phyloP scores from a whole-genome alignment of 2,113 vertebrate genomes.

The Xiphophorus maculatus region DNA sequence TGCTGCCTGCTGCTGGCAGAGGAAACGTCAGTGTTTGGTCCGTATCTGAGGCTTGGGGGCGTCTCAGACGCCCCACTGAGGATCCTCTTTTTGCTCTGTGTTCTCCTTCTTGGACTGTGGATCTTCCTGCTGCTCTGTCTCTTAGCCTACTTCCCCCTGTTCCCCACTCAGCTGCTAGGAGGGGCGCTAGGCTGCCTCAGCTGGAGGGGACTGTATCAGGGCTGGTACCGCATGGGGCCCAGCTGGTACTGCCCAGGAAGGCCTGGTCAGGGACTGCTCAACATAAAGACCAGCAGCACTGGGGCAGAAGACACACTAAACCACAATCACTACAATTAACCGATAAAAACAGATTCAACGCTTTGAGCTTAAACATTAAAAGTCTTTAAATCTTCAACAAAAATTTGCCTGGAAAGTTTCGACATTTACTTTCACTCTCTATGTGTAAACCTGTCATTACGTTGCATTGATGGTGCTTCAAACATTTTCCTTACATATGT shows the following conservation, averaged over 20 bases:
- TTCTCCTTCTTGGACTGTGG: constrained; percentile 85
- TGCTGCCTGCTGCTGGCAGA: constrained; percentile 88
- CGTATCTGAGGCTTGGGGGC: constrained; percentile 84
- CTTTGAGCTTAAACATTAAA: not conserved
- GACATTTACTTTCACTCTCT: not conserved
- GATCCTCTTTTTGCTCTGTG: constrained; percentile 88
- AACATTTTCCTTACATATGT: no score
- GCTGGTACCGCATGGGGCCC: constrained; percentile 84
- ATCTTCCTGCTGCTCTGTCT: constrained; percentile 86
- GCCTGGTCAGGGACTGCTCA: constrained; percentile 86
- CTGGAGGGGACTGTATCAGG: constrained; percentile 90
- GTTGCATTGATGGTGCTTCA: not conserved
- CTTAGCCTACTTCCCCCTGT: constrained; percentile 86
- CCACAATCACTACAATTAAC: constrained; percentile 14
- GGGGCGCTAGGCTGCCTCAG: constrained; percentile 86
- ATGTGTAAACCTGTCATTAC: no score
- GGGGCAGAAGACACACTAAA: constrained; percentile 6
- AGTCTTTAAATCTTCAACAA: not conserved
- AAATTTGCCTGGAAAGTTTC: not conserved
- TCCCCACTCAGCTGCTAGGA: constrained; percentile 86
- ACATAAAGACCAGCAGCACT: constrained; percentile 53
- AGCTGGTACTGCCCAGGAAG: constrained; percentile 86
- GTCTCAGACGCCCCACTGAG: constrained; percentile 82
- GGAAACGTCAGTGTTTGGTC: constrained; percentile 86
- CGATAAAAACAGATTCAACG: not conserved